These are phyloP conservation scores for Eupithecia dodoneata DNA, from an alignment of 2,888 invertebrate genomes.

Conservation along the genomic window DNA sequence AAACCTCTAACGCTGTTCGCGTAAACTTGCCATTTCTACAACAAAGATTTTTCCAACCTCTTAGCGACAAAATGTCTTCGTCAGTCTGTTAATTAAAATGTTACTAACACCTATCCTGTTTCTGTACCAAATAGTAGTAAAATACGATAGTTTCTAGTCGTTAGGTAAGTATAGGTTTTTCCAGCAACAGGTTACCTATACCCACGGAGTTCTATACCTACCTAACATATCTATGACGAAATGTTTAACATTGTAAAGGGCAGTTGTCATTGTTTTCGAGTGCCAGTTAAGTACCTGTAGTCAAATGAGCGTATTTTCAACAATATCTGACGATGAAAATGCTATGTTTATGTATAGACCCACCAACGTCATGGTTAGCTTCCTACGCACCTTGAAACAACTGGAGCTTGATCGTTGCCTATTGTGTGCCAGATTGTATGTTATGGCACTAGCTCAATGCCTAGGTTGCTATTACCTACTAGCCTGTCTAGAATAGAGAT, in stretches of 20 bases:
- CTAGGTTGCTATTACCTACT: slow-evolving; percentile 30
- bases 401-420: slow-evolving; percentile 38
- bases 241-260: not conserved
- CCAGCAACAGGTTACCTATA: not conserved
- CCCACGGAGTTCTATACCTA: no score
- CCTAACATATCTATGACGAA: not conserved
- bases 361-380: slow-evolving; percentile 30
- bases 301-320: not conserved
- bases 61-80: not conserved
- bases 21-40: not conserved
- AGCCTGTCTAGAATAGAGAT: not conserved
- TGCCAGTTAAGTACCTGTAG: not conserved
- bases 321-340: not conserved
- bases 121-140: not conserved
- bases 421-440: slow-evolving; percentile 16
- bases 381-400: slow-evolving; percentile 38
- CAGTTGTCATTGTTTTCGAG: not conserved
- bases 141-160: not conserved
- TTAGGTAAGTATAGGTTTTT: not conserved
- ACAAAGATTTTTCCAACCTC: not conserved
- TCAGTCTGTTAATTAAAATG: not conserved
- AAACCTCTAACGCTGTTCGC: not conserved
- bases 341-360: not conserved
- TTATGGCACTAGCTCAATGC: slow-evolving; percentile 34
- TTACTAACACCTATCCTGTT: not conserved